Conservation (phyloP, 2,888 invertebrate species). For the Oxycera nigricornis region DNA sequence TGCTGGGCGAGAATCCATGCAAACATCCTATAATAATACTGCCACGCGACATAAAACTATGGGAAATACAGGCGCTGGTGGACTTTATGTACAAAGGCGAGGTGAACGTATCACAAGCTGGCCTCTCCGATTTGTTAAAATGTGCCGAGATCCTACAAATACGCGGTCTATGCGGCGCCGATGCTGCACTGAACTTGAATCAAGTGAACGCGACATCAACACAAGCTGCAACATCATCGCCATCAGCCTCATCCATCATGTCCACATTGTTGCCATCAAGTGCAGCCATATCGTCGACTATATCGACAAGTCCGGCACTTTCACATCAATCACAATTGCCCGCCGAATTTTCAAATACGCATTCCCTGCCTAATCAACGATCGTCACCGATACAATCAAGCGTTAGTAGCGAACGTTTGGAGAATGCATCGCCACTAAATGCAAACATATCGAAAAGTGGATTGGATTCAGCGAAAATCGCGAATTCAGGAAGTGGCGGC, state of each 20-base stretch:
- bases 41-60: slow-evolving; percentile 83
- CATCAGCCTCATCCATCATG: too few relatives aligned
- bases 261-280: slow-evolving; percentile 57
- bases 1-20: slow-evolving; percentile 70
- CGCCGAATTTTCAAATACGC: neutral
- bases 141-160: slow-evolving; percentile 86
- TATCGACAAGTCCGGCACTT: neutral
- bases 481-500: neutral
- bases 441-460: neutral
- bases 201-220: neutral
- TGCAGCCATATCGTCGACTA: slow-evolving; percentile 31
- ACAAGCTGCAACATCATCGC: slow-evolving; percentile 46
- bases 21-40: slow-evolving; percentile 83
- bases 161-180: slow-evolving; percentile 67
- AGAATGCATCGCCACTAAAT: neutral
- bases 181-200: slow-evolving; percentile 52
- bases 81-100: slow-evolving; percentile 93
- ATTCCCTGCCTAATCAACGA: neutral
- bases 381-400: neutral
- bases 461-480: neutral
- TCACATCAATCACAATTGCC: too few relatives aligned
- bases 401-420: neutral
- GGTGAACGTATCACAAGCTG: slow-evolving; percentile 85
- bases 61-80: slow-evolving; percentile 84
- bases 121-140: slow-evolving; percentile 79